Evolutionary conservation across 1,140 invertebrate genomes (phyloP).

Genomic region (Trichonephila clavipes): DNA sequence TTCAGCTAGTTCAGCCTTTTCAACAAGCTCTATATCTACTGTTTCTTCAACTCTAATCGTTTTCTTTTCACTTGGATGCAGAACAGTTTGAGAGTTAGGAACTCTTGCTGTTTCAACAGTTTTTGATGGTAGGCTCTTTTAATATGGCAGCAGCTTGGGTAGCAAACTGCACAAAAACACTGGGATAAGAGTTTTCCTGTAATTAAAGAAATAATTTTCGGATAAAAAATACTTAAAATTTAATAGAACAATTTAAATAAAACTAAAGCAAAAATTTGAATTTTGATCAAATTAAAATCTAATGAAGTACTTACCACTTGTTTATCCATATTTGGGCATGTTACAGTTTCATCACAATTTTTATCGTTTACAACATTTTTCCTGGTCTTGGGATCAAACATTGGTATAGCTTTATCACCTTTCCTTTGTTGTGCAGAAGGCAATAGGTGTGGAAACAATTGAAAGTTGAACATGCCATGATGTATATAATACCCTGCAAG

Average conservation of each 20-base stretch:
- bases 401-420: constrained; percentile 6
- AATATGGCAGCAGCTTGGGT: constrained; percentile 16
- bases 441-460: not conserved
- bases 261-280: too few relatives aligned
- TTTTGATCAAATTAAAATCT: too few relatives aligned
- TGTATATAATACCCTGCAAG: not conserved
- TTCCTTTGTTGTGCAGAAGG: not conserved
- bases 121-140: not conserved
- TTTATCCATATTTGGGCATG: not conserved
- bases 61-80: too few relatives aligned
- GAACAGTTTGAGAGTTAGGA: too few relatives aligned
- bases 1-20: too few relatives aligned
- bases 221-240: not conserved
- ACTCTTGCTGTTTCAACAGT: too few relatives aligned
- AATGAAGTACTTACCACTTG: not conserved
- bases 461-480: not conserved
- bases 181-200: constrained; percentile 14
- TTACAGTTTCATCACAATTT: not conserved
- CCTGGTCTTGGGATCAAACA: constrained; percentile 36
- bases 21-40: too few relatives aligned
- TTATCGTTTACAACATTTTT: constrained; percentile 22
- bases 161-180: constrained; percentile 4
- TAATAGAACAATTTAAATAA: too few relatives aligned
- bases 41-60: too few relatives aligned
- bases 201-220: not conserved